Evolutionary conservation across 2,797 vertebrate species (phyloP).

Genomic region (Sylvilagus floridanus): DNA sequence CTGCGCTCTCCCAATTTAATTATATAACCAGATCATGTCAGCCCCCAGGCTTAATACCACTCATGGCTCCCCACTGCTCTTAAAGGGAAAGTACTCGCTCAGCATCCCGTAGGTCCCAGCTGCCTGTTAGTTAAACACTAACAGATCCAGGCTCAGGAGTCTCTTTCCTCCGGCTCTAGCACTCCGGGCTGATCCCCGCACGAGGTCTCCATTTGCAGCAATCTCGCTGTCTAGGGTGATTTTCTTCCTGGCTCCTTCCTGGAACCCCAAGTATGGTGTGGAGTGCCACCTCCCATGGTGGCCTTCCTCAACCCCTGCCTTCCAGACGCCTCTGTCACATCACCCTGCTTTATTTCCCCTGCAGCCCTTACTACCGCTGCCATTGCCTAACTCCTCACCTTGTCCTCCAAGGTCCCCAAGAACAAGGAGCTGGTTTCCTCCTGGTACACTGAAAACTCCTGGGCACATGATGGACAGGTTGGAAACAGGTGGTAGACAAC

Average conservation of each 20-base stretch:
- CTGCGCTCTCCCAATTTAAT: conserved; percentile 47
- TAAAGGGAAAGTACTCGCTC: conserved; percentile 17
- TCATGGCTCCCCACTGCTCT: neutral
- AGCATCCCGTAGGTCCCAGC: neutral
- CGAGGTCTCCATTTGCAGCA: neutral
- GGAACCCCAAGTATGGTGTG: neutral
- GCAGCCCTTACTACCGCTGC: neutral
- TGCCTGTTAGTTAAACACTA: neutral
- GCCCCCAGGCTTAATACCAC: neutral
- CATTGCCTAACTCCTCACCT: neutral
- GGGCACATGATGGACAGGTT: neutral
- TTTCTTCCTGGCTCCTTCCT: neutral
- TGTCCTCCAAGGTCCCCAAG: neutral
- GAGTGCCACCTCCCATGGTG: neutral
- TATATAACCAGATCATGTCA: conserved; percentile 26
- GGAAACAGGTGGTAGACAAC: neutral
- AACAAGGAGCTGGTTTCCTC: neutral
- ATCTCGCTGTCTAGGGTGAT: too few species aligned
- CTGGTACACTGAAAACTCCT: neutral
- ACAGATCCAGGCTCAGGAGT: neutral
- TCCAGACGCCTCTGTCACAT: neutral
- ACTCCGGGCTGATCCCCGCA: neutral
- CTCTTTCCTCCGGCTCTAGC: too few species aligned
- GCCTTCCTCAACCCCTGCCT: neutral
- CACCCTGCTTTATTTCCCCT: neutral